Percentiles rank a stretch among this genome's conserved stretches.
Evolutionary conservation across 2,888 invertebrate species (phyloP).

Genomic region (Hyalella azteca): DNA sequence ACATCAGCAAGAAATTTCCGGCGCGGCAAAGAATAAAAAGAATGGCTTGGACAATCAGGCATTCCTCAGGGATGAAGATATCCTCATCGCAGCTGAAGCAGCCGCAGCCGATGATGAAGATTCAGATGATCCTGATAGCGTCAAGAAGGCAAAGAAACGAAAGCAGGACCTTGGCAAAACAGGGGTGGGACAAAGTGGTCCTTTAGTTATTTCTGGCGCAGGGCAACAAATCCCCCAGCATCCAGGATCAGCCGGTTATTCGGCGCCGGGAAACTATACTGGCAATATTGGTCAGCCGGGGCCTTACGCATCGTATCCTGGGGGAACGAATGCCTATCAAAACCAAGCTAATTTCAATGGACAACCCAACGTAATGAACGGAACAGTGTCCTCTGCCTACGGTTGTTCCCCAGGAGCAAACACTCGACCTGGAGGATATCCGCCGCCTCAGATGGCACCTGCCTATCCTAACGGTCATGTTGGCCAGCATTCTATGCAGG

Average conservation of each 20-base stretch:
- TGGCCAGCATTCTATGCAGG: neutral
- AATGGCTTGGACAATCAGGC: slow-evolving; percentile 51
- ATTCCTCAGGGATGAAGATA: slow-evolving; percentile 53
- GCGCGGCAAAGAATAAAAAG: slow-evolving; percentile 44
- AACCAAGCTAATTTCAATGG: too few relatives aligned
- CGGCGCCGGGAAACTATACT: neutral
- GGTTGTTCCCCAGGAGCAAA: neutral
- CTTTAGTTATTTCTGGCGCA: neutral
- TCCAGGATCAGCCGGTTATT: neutral
- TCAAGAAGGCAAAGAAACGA: slow-evolving; percentile 15
- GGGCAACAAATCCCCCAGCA: neutral
- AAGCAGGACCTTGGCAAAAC: too few relatives aligned
- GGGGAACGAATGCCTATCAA: too few relatives aligned
- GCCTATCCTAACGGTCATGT: neutral
- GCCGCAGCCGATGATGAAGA: slow-evolving; percentile 35
- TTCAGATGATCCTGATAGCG: slow-evolving; percentile 39
- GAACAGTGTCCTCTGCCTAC: too few relatives aligned
- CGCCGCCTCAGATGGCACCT: neutral
- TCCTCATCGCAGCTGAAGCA: slow-evolving; percentile 48
- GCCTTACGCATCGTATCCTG: neutral
- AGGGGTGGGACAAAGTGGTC: too few relatives aligned
- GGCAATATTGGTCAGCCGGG: neutral
- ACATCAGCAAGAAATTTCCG: neutral
- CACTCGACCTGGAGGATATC: neutral
- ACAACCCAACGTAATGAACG: too few relatives aligned